phyloP scores from a whole-genome alignment of 1,140 invertebrate genomes.

The Diorhabda sublineata region DNA sequence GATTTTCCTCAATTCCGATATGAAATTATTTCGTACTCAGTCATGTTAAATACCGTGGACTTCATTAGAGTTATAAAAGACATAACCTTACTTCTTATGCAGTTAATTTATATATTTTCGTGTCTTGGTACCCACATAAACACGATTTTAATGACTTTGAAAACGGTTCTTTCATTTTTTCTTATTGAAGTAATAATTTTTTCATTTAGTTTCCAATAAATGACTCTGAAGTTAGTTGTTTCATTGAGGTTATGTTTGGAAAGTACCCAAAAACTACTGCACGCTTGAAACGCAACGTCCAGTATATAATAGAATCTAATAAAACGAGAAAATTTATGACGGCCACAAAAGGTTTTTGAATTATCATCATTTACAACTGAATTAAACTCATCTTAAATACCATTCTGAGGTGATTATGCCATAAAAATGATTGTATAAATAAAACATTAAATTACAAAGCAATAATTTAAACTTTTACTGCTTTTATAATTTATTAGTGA shows the following conservation, averaged over 20 bases:
- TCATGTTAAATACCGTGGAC: too few relatives aligned
- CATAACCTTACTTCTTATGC: too few relatives aligned
- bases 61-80: too few relatives aligned
- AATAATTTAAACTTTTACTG: conserved; percentile 8
- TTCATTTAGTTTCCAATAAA: too few relatives aligned
- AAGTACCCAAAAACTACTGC: neutral
- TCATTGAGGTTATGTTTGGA: neutral
- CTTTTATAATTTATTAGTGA: neutral
- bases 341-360: conserved; percentile 8
- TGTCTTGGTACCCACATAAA: too few relatives aligned
- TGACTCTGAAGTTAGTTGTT: too few relatives aligned
- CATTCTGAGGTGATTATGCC: conserved; percentile 10
- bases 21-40: too few relatives aligned
- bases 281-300: neutral
- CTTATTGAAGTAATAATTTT: too few relatives aligned
- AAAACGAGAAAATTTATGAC: conserved; percentile 8
- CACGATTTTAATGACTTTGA: too few relatives aligned
- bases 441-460: conserved; percentile 11
- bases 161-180: too few relatives aligned
- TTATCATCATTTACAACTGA: conserved; percentile 15
- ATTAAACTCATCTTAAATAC: conserved; percentile 8
- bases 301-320: neutral
- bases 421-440: conserved; percentile 16
- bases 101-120: too few relatives aligned
- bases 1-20: too few relatives aligned